Evolutionary conservation across 35 echinoderm and acorn worm genomes (phyloP), one percentile per base, ranked within the genome.

Genomic region (Eucidaris tribuloides): DNA sequence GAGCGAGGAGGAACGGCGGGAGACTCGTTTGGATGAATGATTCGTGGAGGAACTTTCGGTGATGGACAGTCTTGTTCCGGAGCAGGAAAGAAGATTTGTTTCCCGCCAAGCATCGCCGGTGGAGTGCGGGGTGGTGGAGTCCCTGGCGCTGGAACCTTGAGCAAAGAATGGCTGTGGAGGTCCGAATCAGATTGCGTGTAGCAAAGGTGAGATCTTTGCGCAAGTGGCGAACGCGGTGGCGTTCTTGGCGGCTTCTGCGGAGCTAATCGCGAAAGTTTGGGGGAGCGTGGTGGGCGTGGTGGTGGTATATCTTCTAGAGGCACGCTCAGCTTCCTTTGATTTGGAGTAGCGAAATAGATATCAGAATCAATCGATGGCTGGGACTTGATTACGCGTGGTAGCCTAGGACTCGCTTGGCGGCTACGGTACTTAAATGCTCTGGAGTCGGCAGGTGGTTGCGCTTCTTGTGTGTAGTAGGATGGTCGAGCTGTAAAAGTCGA

Each of bases 101-200:
- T 74, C 0, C 35, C 38, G 7, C 68, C 68, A 23, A 74, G 44
- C 17, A 22, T 36, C 38, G 29, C 35, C 3, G 68, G 68, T 15
- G 68, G 68, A 44, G 68, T 74, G 19, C 29, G 37, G 28, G 68
- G 68, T 0, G 68, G 68, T 74, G 68, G 68, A n/a, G 68, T 74
- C 61, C 61, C 15, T 34, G 61, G 7, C 25, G 60, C 60, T 15
- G 68, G 68, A 11, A 74, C 68, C 37, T n/a, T 27, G 7, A 74
- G 41, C 24, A 33, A 33, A 1, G n/a, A 22, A 44, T 74, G 68
- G 44, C 41, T 74, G 20, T 44, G 68, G 18, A 74, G 30, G 44
- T 74, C 68, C 38, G 68, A 74, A 41, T 74, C 68, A 23, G 68
- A 74, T 44, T 74, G 68, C 2, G 68, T 41, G 37, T 74, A 74